Percentiles rank a stretch among this genome's conserved stretches.
phyloP scores from a whole-genome alignment of 2,888 invertebrate species.

The Polydrusus pterygomalis region DNA sequence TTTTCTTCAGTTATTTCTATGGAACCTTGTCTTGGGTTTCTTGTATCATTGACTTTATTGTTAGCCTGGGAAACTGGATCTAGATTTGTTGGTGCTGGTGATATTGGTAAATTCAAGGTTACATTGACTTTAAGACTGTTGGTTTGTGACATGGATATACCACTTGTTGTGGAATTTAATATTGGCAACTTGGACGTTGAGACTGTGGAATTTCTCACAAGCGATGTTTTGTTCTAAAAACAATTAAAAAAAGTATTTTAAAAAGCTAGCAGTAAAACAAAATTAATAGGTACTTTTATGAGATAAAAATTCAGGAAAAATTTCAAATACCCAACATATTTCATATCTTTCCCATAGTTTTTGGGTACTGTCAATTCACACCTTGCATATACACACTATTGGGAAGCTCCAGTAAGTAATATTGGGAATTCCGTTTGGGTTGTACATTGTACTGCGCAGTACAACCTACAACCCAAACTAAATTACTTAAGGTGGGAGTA shows the following conservation, averaged over 20 bases:
- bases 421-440: no score
- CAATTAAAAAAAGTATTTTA: background rate
- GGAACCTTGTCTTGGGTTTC: constrained; percentile 57
- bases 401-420: no score
- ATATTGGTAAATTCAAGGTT: background rate
- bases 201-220: background rate
- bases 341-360: no score
- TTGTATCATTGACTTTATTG: constrained; percentile 39
- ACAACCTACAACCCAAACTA: no score
- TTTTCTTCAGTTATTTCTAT: constrained; percentile 27
- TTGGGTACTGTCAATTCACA: no score
- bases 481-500: no score
- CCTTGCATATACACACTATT: no score
- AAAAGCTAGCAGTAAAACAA: no score
- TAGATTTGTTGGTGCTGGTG: constrained; percentile 10
- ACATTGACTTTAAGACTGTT: background rate
- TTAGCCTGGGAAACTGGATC: constrained; percentile 29
- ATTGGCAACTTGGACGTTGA: background rate
- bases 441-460: no score
- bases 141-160: background rate
- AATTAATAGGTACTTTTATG: no score
- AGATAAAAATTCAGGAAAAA: no score
- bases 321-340: no score
- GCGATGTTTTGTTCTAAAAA: constrained; percentile 6
- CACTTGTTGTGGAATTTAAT: background rate